phyloP scores from a whole-genome alignment of 2,797 vertebrate genomes.

The Trachurus trachurus region DNA sequence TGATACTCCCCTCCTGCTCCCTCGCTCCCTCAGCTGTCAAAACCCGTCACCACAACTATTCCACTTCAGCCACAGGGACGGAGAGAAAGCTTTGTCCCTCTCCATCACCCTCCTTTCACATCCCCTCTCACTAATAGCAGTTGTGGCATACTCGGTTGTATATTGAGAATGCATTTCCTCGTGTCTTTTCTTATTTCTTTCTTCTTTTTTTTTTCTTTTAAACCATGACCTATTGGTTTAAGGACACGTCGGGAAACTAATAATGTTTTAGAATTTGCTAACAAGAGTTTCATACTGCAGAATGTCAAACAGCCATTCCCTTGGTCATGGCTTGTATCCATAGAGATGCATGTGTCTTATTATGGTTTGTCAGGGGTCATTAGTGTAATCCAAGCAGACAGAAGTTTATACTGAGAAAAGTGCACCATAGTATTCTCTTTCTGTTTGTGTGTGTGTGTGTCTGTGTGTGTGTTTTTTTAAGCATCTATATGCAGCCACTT shows the following conservation, averaged over 20 bases:
- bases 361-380: constrained; percentile 82
- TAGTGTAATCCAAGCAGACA: constrained; percentile 81
- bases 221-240: constrained; percentile 48
- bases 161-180: constrained; percentile 51
- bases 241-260: constrained; percentile 46
- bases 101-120: constrained; percentile 67
- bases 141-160: constrained; percentile 53
- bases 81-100: constrained; percentile 72
- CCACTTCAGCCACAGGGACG: constrained; percentile 72
- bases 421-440: constrained; percentile 78
- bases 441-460: constrained; percentile 61
- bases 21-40: constrained; percentile 80
- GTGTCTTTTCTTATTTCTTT: constrained; percentile 9
- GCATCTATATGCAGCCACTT: constrained; percentile 79
- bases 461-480: constrained; percentile 41
- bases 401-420: constrained; percentile 76
- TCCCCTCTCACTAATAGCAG: constrained; percentile 59
- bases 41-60: constrained; percentile 79
- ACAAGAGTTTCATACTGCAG: constrained; percentile 36
- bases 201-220: constrained; percentile 8
- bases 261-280: constrained; percentile 54
- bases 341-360: constrained; percentile 71
- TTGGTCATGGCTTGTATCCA: constrained; percentile 66
- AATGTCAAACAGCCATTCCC: constrained; percentile 54
- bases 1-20: constrained; percentile 74